A percentile compares a stretch with the other conserved stretches of the same genome.
Conservation (phyloP, 1,140 invertebrate genomes). For the Formica selysi region DNA sequence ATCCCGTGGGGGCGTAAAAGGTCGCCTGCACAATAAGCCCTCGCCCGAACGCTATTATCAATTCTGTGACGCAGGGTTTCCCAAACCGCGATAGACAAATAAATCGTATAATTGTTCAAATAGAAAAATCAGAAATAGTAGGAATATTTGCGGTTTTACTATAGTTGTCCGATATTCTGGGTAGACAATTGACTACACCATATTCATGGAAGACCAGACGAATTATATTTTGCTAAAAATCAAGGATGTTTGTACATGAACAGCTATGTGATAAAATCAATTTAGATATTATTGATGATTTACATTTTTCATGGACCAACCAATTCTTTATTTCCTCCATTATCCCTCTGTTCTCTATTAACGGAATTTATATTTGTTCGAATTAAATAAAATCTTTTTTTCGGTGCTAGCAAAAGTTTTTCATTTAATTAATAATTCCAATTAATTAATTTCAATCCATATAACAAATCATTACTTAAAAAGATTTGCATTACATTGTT, state of each 20-base stretch:
- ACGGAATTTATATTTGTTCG: neutral
- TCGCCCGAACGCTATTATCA: constrained; percentile 57
- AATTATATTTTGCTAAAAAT: constrained; percentile 14
- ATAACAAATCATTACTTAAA: neutral
- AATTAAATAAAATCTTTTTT: neutral
- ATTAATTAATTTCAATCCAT: neutral
- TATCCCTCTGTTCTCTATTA: neutral
- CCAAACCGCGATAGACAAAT: neutral
- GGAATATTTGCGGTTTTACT: constrained; percentile 12
- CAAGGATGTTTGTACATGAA: neutral
- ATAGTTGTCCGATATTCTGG: neutral
- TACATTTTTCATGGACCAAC: neutral
- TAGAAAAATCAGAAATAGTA: constrained; percentile 19
- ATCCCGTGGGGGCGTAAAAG: constrained; percentile 50
- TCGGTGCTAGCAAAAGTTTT: no score
- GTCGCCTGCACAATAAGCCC: constrained; percentile 58
- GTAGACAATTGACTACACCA: neutral
- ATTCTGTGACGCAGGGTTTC: constrained; percentile 14
- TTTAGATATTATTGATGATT: neutral
- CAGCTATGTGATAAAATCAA: neutral
- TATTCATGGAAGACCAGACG: neutral
- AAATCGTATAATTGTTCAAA: constrained; percentile 24
- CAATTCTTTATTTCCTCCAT: neutral
- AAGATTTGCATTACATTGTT: neutral
- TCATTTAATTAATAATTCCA: neutral